Conservation (phyloP, 2,888 invertebrate species). For the Nasonia oneida region DNA sequence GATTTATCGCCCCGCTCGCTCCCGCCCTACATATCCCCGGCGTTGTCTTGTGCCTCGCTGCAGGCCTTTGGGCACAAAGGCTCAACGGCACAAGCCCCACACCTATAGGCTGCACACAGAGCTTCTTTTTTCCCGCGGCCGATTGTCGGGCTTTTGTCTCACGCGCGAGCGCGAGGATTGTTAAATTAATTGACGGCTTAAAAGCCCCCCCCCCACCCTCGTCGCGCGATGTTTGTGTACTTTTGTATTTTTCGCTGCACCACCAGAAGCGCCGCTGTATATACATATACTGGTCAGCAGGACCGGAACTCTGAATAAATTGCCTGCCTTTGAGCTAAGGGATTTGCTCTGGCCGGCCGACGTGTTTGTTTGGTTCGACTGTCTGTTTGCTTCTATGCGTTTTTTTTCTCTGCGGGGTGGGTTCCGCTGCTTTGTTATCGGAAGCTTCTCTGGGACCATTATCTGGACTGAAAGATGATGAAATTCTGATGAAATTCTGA, state of each 20-base stretch:
- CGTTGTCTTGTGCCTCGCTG: slow-evolving; percentile 38
- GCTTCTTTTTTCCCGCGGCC: not conserved
- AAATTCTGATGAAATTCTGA: no score
- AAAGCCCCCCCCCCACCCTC: not conserved
- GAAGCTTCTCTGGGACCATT: no score
- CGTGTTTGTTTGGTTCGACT: not conserved
- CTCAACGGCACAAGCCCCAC: not conserved
- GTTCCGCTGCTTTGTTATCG: no score
- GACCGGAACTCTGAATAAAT: slow-evolving; percentile 36
- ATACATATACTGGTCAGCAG: no score
- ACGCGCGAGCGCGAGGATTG: not conserved
- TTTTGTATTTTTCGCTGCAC: not conserved
- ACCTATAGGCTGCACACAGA: not conserved
- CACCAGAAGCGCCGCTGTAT: not conserved
- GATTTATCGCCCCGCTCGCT: slow-evolving; percentile 44
- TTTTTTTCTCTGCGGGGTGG: not conserved
- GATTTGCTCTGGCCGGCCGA: slow-evolving; percentile 15
- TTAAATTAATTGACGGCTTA: slow-evolving; percentile 45
- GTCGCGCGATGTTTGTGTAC: not conserved
- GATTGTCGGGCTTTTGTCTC: slow-evolving; percentile 30
- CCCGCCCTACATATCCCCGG: slow-evolving; percentile 10
- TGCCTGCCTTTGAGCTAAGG: slow-evolving; percentile 41
- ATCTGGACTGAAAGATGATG: no score
- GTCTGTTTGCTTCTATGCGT: not conserved
- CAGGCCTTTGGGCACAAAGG: slow-evolving; percentile 31